These are phyloP conservation scores for Neogobius melanostomus DNA, from an alignment of 2,113 vertebrate species.

Conservation along the genomic window DNA sequence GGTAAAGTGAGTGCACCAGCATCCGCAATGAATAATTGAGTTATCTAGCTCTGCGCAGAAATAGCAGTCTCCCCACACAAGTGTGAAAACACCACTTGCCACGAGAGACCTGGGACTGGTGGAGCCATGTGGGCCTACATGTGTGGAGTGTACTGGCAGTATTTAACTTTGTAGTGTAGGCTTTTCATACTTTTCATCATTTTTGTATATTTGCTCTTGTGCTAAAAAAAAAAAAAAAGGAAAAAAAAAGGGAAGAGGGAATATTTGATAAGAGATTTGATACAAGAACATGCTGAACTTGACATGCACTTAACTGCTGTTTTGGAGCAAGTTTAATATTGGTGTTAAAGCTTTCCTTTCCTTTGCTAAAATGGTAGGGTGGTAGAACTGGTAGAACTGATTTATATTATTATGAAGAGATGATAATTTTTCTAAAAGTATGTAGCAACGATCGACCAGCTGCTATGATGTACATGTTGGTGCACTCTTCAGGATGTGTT, in stretches of 20 bases:
- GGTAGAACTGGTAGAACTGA: too few relatives aligned
- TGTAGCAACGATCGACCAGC: too few relatives aligned
- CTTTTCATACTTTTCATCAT: constrained; percentile 5
- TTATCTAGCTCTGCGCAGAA: constrained; percentile 71
- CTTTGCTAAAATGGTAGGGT: too few relatives aligned
- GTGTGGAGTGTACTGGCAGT: constrained; percentile 30
- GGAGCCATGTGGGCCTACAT: constrained; percentile 46
- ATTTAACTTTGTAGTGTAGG: background rate
- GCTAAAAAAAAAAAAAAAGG: background rate
- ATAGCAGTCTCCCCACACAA: constrained; percentile 75
- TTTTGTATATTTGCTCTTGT: background rate
- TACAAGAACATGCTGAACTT: background rate
- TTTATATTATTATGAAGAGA: too few relatives aligned
- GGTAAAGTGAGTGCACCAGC: constrained; percentile 70
- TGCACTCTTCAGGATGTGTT: too few relatives aligned
- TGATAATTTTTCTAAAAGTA: too few relatives aligned
- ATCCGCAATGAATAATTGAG: constrained; percentile 77
- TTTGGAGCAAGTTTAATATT: background rate
- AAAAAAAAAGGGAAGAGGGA: background rate
- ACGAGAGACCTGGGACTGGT: constrained; percentile 52
- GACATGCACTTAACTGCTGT: background rate
- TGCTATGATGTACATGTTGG: too few relatives aligned
- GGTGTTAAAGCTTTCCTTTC: too few relatives aligned
- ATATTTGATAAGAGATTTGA: too few relatives aligned
- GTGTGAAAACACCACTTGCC: constrained; percentile 75